Evolutionary conservation across 2,113 vertebrate species (phyloP).

Genomic region (Tringa solitaria): DNA sequence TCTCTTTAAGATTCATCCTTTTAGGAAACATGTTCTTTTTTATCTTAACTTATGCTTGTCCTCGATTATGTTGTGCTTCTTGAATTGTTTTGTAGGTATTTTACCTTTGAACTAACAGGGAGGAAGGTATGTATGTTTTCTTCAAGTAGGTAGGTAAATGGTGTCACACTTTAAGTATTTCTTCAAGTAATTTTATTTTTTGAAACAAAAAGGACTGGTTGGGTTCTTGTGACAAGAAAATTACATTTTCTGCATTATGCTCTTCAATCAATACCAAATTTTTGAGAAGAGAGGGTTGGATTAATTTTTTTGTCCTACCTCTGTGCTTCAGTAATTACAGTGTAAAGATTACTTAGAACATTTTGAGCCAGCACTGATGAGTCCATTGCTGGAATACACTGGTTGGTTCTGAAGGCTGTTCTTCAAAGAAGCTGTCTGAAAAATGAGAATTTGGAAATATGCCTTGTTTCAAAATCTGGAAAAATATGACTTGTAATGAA

Average conservation of each 20-base stretch:
- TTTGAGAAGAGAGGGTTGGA: neutral
- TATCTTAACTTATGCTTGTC: neutral
- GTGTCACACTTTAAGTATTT: neutral
- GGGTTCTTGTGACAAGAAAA: neutral
- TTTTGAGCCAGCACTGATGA: neutral
- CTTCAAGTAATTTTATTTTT: neutral
- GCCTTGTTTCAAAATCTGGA: constrained; percentile 11
- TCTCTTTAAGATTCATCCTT: rapidly evolving
- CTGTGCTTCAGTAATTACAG: neutral
- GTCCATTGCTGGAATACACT: neutral
- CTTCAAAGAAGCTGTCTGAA: neutral
- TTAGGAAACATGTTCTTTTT: neutral
- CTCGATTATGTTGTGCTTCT: neutral
- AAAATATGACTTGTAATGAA: neutral
- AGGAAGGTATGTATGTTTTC: neutral
- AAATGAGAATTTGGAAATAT: neutral
- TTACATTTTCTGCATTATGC: neutral
- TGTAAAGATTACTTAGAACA: neutral
- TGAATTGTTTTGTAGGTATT: neutral
- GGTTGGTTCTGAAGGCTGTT: neutral
- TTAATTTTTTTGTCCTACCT: neutral
- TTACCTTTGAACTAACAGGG: neutral
- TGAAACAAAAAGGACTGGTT: neutral
- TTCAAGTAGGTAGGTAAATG: neutral
- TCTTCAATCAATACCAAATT: neutral